Conservation (phyloP, 2,113 vertebrate genomes). For the Paradoxurus hermaphroditus region DNA sequence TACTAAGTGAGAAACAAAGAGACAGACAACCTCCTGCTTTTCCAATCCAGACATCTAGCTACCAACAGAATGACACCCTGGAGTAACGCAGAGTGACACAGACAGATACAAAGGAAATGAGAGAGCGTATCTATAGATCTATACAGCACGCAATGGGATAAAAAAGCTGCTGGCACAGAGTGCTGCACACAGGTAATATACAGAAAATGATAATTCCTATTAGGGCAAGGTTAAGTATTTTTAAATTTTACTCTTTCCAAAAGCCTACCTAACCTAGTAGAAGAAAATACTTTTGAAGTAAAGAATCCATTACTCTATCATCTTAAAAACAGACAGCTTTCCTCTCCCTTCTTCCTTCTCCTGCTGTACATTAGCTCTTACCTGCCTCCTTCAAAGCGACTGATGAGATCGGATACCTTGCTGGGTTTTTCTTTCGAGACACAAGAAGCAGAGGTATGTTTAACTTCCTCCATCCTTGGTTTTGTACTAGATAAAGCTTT, state of each 20-base stretch:
- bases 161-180: background rate
- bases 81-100: background rate
- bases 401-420: slow-evolving; percentile 97
- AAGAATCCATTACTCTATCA: background rate
- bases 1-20: background rate
- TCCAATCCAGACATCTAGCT: background rate
- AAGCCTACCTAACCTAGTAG: background rate
- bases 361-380: slow-evolving; percentile 72
- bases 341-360: background rate
- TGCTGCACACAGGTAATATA: background rate
- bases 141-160: background rate
- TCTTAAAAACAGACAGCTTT: background rate
- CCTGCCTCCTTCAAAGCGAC: slow-evolving; percentile 95
- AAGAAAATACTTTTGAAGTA: background rate
- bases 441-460: slow-evolving; percentile 73
- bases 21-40: background rate
- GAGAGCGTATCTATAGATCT: too few relatives aligned
- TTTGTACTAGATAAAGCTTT: slow-evolving; percentile 82
- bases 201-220: background rate
- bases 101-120: background rate
- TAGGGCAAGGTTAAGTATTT: background rate
- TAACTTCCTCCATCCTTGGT: slow-evolving; percentile 89
- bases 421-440: slow-evolving; percentile 86
- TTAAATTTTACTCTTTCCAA: background rate
- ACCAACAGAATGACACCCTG: too few relatives aligned